Base-by-base conservation (phyloP, 2,797 vertebrate species). In the Gallirallus australis region DNA sequence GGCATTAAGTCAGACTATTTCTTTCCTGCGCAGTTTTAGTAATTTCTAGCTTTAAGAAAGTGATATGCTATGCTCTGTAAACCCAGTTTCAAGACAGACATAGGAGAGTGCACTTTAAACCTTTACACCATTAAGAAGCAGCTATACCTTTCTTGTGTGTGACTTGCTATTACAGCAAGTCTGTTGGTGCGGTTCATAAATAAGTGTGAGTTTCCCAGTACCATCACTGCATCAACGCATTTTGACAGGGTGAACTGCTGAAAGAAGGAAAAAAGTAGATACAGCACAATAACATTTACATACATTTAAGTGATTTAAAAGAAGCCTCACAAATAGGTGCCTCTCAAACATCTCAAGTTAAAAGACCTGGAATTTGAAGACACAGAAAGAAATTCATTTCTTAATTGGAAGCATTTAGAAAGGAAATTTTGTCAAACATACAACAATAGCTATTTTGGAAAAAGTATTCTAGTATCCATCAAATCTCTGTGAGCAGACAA, bases 71-170 rank as follows among this genome's bases (percentile, higher is more conserved):
- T 1, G 12, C 5, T 25, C 30, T 64, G 72, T 31, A 61, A 64
- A 33, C 10, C 17, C 30, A 9, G 15, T 11, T 81, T 75, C 54
- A 52, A 60, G 8, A 40, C 2, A 47, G 23, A 18, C 1, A 53
- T 0, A 42, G 13, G 16, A 21, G 28, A 72, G 5, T 0, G 3
- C 15, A 25, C 8, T 16, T 12, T 0, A 47, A 30, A 18, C 18
- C 8, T 35, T 35, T 28, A 1, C 20, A 9, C 5, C 5, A 18
- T 1, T 47, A 15, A 65, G 77, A 5, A 52, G 59, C 9, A 89
- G 7, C 30, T n/a, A 33, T 98, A 99, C 99, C 99, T 99, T 96
- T 99, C 99, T 15, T 99, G 98, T 27, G 99, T 99, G 96, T 99
- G 99, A 82, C 99, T 99, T 0, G 99, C 99, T 54, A 99, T 98